Evolutionary conservation across 1,140 invertebrate genomes (phyloP).

Genomic region (Macrostomum lignano): DNA sequence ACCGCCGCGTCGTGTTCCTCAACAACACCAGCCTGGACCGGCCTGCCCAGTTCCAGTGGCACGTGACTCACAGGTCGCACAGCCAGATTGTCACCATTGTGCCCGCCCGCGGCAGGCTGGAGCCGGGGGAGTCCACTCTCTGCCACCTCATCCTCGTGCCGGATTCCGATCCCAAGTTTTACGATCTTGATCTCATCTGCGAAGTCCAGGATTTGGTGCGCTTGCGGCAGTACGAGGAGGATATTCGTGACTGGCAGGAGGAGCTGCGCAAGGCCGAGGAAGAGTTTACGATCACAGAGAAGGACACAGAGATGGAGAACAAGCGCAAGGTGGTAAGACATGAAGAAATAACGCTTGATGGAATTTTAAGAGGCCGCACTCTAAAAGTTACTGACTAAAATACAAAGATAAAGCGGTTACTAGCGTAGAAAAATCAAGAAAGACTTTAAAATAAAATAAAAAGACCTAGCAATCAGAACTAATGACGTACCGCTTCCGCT

Average conservation of each 20-base stretch:
- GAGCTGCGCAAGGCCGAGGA: slow-evolving; percentile 17
- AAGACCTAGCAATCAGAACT: too few relatives aligned
- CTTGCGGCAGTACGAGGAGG: too few relatives aligned
- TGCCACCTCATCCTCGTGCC: slow-evolving; percentile 20
- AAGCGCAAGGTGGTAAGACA: slow-evolving; percentile 17
- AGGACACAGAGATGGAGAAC: slow-evolving; percentile 16
- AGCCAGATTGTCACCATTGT: slow-evolving; percentile 16
- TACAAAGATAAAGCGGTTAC: too few relatives aligned
- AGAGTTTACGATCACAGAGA: slow-evolving; percentile 13
- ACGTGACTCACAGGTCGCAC: slow-evolving; percentile 15
- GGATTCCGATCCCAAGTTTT: slow-evolving; percentile 19
- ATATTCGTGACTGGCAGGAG: too few relatives aligned
- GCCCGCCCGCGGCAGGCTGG: slow-evolving; percentile 14
- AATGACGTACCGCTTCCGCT: too few relatives aligned
- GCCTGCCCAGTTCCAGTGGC: slow-evolving; percentile 24
- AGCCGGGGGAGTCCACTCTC: slow-evolving; percentile 13
- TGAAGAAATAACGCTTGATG: slow-evolving; percentile 23
- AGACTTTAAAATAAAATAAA: too few relatives aligned
- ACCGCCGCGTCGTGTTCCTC: slow-evolving; percentile 18
- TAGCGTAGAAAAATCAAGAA: too few relatives aligned
- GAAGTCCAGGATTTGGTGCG: too few relatives aligned
- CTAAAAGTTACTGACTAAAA: too few relatives aligned
- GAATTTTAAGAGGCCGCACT: too few relatives aligned
- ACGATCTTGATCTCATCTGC: slow-evolving; percentile 25
- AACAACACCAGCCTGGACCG: slow-evolving; percentile 19